Evolutionary conservation across 2,888 invertebrate genomes (phyloP), one percentile per base, ranked within the genome.

Genomic region (Vanessa cardui): DNA sequence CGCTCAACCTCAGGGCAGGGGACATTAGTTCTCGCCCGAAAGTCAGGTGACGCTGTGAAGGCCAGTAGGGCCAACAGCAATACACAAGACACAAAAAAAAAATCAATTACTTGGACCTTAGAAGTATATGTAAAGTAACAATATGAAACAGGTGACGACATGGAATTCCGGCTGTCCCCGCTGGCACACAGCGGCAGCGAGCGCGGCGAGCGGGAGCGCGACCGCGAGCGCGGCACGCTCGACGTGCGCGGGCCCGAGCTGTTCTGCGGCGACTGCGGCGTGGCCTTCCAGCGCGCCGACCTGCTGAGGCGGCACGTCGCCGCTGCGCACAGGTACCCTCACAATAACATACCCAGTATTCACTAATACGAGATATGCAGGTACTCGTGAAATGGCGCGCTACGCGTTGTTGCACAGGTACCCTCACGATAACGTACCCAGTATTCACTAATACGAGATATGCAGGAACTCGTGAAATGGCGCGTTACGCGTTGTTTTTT

Each of bases 281-380:
- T 96, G 75, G 95, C 96, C 2, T 97, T 97, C 87, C 96, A 96
- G 80, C 93, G 97, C 18, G 94, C 96, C 50, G 97, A 97, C 83
- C 90, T 96, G 76, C 88, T 97, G 66, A 93, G 95, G 64, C 91
- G 96, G 15, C 97, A 97, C 81, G 94, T 94, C 31, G 94, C 95
- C 58, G 92, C 93, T 0, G 93, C 93, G 2, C 93, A 93, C 73
- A 92, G 89, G 93, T 92, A 82, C 6, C 12, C 39, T 56, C 31
- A n/a, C 52, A 1, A 64, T n/a, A 46, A 47, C 47, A 39, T 49
- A 63, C 7, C 18, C 6, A n/a, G 8, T n/a, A n/a, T 47, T 16
- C 7, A 47, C 8, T 26, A 5, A 26, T 26, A 26, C 26, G 5
- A 26, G 18, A 8, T 47, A 47, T 18, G 8, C 47, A 47, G n/a